Evolutionary conservation across 92 coral and sea anemone genomes (phyloP).

Genomic region (Siderastrea radians): DNA sequence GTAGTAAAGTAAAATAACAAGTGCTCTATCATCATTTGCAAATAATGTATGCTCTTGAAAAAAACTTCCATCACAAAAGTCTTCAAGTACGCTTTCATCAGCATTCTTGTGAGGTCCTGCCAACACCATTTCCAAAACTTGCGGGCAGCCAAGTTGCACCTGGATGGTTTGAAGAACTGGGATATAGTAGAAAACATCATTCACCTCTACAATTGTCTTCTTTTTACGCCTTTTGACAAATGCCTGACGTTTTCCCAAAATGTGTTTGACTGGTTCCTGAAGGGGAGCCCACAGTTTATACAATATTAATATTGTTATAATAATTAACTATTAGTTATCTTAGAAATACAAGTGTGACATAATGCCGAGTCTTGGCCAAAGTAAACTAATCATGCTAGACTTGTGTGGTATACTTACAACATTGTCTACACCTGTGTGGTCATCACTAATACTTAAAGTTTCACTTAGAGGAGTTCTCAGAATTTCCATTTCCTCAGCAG

Average conservation of each 20-base stretch:
- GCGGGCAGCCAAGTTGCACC: conserved; percentile 31
- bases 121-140: conserved; percentile 51
- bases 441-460: too few relatives aligned
- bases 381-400: too few relatives aligned
- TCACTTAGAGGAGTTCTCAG: conserved; percentile 8
- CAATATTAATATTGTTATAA: neutral
- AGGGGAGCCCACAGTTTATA: too few relatives aligned
- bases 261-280: conserved; percentile 36
- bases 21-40: conserved; percentile 50
- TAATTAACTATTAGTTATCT: too few relatives aligned
- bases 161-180: conserved; percentile 51
- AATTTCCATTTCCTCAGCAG: conserved; percentile 27
- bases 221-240: conserved; percentile 41
- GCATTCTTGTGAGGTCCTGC: conserved; percentile 19
- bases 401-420: too few relatives aligned
- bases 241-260: conserved; percentile 41
- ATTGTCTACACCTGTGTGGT: too few relatives aligned
- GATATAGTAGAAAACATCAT: conserved; percentile 58
- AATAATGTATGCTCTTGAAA: conserved; percentile 49
- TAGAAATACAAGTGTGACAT: too few relatives aligned
- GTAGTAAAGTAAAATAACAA: conserved; percentile 45
- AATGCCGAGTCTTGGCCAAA: too few relatives aligned
- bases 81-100: conserved; percentile 38
- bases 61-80: conserved; percentile 63
- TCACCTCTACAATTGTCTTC: conserved; percentile 53